Base-by-base conservation (phyloP, 2,888 invertebrate genomes). In the Parapristionchus giblindavisi region DNA sequence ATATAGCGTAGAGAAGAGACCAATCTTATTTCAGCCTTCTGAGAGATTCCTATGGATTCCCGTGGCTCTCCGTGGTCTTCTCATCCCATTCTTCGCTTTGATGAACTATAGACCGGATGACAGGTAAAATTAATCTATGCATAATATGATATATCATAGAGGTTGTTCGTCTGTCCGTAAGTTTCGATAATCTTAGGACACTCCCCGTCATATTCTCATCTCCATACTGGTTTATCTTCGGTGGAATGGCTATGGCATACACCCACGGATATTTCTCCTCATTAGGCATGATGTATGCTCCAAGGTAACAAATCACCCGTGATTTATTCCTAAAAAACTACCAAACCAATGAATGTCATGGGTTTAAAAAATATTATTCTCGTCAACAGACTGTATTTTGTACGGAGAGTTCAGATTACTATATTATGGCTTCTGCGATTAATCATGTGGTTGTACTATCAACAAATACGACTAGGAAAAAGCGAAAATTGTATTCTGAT, bases 211-310 rank as follows among this genome's bases (percentile, higher is more conserved):
- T 92, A 27, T 92, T 97, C 61, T 76, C 90, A 48, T 93, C 92
- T 83, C 96, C 98, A 88, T 85, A 80, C 80, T 65, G 77, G 34
- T 85, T 84, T 75, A 81, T 85, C 65, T 66, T 84, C 70, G 77
- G 83, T 34, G 82, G 92, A 0, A 90, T 92, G 0, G 85, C 93
- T 1, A 91, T 97, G 91, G 95, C 94, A 8, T 91, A 95, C 85
- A 93, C 93, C 72, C 94, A 94, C 54, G 99, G 99, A 0, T 98
- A 99, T 88, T 93, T 93, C 84, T 95, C 94, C 88, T 94, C 95
- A 29, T 89, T 95, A 32, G 93, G 92, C 66, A 95, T 96, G 95
- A 95, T 95, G 94, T 95, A 94, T 89, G 93, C 94, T 72, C 93
- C 94, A 60, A 92, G 92, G 70, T 71, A 14, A 56, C 21, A 38